phyloP scores from a whole-genome alignment of 1,140 invertebrate genomes.

The Drosophila subpulchrella region DNA sequence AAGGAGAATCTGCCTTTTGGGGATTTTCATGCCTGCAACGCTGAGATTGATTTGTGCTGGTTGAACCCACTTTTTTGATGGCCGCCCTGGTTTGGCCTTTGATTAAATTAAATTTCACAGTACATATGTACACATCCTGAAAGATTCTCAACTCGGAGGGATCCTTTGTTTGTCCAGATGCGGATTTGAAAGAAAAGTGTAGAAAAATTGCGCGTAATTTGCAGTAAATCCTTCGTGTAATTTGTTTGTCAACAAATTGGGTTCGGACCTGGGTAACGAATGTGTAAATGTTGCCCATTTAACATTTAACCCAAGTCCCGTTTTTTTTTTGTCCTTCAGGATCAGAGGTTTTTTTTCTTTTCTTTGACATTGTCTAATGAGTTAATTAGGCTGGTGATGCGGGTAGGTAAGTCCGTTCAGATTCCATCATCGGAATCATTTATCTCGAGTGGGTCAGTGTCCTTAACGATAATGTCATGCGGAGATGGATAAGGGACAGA shows the following conservation, averaged over 20 bases:
- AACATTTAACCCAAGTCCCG: slow-evolving; percentile 46
- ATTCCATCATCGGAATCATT: slow-evolving; percentile 41
- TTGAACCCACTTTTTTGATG: slow-evolving; percentile 19
- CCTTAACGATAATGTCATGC: slow-evolving; percentile 40
- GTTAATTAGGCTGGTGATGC: slow-evolving; percentile 73
- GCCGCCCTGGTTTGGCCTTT: slow-evolving; percentile 67
- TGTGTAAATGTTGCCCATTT: slow-evolving; percentile 78
- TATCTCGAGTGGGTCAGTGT: slow-evolving; percentile 52
- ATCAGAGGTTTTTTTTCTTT: slow-evolving; percentile 13
- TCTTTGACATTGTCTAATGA: slow-evolving; percentile 78
- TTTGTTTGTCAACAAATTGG: slow-evolving; percentile 80
- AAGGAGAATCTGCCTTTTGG: slow-evolving; percentile 48
- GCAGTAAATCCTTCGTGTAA: slow-evolving; percentile 76
- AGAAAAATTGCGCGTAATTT: slow-evolving; percentile 80
- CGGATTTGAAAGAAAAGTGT: slow-evolving; percentile 69
- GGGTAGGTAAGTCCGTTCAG: slow-evolving; percentile 52
- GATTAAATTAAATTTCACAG: slow-evolving; percentile 84
- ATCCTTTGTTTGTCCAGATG: slow-evolving; percentile 50
- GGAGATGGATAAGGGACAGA: slow-evolving; percentile 27
- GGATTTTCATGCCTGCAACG: slow-evolving; percentile 36
- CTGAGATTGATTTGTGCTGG: slow-evolving; percentile 56
- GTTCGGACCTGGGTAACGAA: slow-evolving; percentile 34
- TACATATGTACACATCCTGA: slow-evolving; percentile 78
- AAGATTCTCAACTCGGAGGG: slow-evolving; percentile 21
- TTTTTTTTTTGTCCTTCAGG: slow-evolving; percentile 4